Evolutionary conservation across 2,797 vertebrate species (phyloP).

Genomic region (Dendrocincla fuliginosa): DNA sequence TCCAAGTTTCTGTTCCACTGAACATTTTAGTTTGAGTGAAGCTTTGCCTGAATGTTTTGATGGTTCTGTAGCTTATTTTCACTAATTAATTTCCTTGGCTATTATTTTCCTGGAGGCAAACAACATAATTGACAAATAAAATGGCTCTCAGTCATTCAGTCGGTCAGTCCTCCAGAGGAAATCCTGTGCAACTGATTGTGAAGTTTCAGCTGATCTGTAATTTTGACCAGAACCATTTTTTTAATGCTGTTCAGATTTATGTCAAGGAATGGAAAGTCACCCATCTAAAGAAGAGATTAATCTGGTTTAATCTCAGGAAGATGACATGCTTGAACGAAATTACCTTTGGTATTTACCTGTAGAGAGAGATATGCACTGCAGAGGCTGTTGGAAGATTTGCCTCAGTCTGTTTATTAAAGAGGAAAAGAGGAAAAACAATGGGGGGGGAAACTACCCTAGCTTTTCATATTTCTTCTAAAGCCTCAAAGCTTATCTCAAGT

Average conservation of each 20-base stretch:
- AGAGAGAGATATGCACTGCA: neutral
- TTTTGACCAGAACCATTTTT: neutral
- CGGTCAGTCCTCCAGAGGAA: neutral
- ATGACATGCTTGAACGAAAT: neutral
- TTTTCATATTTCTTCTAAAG: conserved; percentile 48
- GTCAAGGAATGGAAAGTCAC: conserved; percentile 18
- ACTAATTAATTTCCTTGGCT: conserved; percentile 58
- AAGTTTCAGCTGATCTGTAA: conserved; percentile 17
- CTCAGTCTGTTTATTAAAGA: neutral
- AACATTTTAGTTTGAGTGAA: conserved; percentile 53
- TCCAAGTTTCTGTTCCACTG: conserved; percentile 55
- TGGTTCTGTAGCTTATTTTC: conserved; percentile 58
- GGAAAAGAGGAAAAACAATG: neutral
- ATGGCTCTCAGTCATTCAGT: neutral
- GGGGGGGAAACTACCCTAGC: neutral
- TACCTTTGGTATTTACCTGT: neutral
- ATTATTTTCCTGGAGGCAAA: conserved; percentile 44
- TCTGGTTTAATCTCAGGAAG: neutral
- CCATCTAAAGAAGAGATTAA: conserved; percentile 20
- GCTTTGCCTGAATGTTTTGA: conserved; percentile 61
- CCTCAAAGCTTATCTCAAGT: conserved; percentile 13
- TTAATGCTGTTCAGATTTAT: conserved; percentile 12
- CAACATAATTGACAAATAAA: conserved; percentile 61
- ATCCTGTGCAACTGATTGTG: conserved; percentile 9
- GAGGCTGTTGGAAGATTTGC: neutral